Base-by-base conservation (phyloP, 1,140 invertebrate species). In the Gonatopus flavifemur region DNA sequence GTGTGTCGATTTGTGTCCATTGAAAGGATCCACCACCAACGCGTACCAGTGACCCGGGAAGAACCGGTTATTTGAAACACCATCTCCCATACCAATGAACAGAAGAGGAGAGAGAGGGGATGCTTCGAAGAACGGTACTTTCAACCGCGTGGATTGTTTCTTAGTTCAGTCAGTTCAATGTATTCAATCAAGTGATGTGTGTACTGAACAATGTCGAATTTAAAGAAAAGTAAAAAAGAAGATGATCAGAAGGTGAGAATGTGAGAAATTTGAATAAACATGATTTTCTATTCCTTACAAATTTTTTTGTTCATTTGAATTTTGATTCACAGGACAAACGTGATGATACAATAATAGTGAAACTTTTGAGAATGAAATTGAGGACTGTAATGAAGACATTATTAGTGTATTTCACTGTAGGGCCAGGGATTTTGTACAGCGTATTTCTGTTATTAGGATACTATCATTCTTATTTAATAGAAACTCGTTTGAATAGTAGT, bases 381-480 rank as follows among this genome's bases (percentile, higher is more conserved):
- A 74, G 68, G 42, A 62, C 38, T 25, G 22, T 64, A 6, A 44
- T 61, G 5, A 65, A 62, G 31, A 49, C 61, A 20, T 55, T 64
- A 24, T 42, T 73, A 12, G n/a, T n/a, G n/a, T 70, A 57, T 16
- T 60, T 41, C n/a, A 21, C 57, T 13, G 4, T 62, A 0, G 43
- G 54, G 1, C 67, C 71, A 13, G 35, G 63, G 10, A 9, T 72
- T 3, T 35, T 75, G 3, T 73, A 63, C 24, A 51, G 50, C 16
- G 24, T 69, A 1, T 64, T 63, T 30, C 57, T 64, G 24, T 20
- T 62, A 2, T 53, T 61, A 22, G 5, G 66, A 10, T 31, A 55
- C 12, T 68, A 65, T 28, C 55, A 62, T 30, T 41, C 37, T 16
- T 41, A 49, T 3, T 47, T 64, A 7, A 56, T 25, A 6, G 46